These are phyloP conservation scores for Lophochroa leadbeateri DNA, from an alignment of 2,113 vertebrate genomes.

Conservation along the genomic window DNA sequence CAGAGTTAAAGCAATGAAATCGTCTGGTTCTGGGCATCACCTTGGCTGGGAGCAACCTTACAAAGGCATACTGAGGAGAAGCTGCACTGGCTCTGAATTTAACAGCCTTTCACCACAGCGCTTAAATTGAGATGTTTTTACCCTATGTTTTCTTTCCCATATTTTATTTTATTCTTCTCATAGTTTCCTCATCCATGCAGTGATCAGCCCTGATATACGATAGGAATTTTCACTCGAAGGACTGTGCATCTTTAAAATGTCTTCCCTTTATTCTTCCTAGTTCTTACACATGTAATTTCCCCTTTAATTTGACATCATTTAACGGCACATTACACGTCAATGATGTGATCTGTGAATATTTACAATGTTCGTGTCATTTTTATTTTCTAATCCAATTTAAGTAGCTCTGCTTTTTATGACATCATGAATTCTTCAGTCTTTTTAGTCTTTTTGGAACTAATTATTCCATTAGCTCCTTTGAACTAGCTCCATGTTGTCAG, in stretches of 20 bases:
- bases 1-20: not conserved
- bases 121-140: slow-evolving; percentile 74
- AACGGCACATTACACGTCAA: slow-evolving; percentile 85
- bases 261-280: slow-evolving; percentile 80
- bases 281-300: slow-evolving; percentile 84
- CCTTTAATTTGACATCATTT: slow-evolving; percentile 87
- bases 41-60: not conserved
- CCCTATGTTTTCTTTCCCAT: slow-evolving; percentile 54
- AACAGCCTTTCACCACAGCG: slow-evolving; percentile 12
- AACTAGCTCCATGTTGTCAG: slow-evolving; percentile 73
- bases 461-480: slow-evolving; percentile 80
- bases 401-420: slow-evolving; percentile 83
- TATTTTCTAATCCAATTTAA: slow-evolving; percentile 85
- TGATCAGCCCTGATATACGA: slow-evolving; percentile 73
- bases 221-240: slow-evolving; percentile 74
- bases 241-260: slow-evolving; percentile 82
- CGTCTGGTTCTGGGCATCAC: not conserved
- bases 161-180: slow-evolving; percentile 71
- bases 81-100: not conserved
- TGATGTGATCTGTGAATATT: slow-evolving; percentile 86
- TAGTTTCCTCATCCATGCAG: slow-evolving; percentile 37
- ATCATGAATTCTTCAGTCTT: slow-evolving; percentile 85
- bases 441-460: slow-evolving; percentile 84
- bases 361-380: slow-evolving; percentile 86
- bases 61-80: not conserved